Evolutionary conservation across 2,888 invertebrate genomes (phyloP), one percentile per base, ranked within the genome.

Genomic region (Cistogaster globosa): DNA sequence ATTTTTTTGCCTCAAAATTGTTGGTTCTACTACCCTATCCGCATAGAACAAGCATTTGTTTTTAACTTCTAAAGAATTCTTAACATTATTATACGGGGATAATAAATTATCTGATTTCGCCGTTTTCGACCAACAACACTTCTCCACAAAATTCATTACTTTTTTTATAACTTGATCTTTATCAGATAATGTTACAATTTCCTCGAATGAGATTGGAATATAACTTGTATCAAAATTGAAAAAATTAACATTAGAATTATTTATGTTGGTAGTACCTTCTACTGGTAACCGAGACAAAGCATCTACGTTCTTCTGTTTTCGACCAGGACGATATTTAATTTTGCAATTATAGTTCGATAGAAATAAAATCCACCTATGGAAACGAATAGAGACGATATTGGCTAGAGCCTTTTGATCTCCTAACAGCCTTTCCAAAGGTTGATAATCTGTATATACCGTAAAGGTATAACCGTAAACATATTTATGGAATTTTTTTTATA

Each of bases 321-420:
- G 5, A 32, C 71, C 71, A 20, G 79, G 55, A 9, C 71, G 71
- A 22, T 79, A 71, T 57, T 55, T 62, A 14, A 82, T 67, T 65
- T 45, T 68, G 22, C 78, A 83, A 20, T 83, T 65, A 51, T 86
- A 83, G 55, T 86, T 83, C 42, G 79, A 76, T 8, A 86, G 7
- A 42, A 83, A 79, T n/a, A 83, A 45, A 68, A 85, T 85, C 82
- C 74, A 82, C 11, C 77, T 67, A 48, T 80, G 82, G n/a, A 85
- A 85, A 22, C 74, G 74, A n/a, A 85, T 53, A 8, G 75, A 79
- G 8, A 78, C 71, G 12, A 82, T 63, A 69, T 75, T 78, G 11
- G 74, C 57, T 14, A 78, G 36, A 9, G 75, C 82, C n/a, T 85
- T 85, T 68, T 85, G 75, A 32, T 83, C 86, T 9, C 86, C 80